Evolutionary conservation across 2,797 vertebrate genomes (phyloP).

Genomic region (Malacoctenus gilli): DNA sequence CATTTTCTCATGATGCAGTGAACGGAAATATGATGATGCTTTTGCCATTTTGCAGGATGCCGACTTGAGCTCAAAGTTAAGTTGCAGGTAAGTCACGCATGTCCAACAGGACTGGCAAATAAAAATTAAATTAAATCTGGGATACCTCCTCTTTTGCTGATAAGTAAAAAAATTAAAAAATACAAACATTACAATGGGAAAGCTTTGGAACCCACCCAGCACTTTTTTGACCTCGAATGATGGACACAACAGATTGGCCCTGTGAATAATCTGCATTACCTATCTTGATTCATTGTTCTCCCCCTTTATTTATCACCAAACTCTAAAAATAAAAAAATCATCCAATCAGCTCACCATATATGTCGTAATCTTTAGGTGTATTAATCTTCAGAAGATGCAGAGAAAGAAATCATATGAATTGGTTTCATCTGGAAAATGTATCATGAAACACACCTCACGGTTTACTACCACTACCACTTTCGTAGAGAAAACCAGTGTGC

Average conservation of each 20-base stretch:
- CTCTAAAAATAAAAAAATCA: background rate
- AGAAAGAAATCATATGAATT: constrained; percentile 1
- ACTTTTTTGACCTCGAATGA: background rate
- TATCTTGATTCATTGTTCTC: too few species aligned
- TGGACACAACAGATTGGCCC: background rate
- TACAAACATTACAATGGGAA: background rate
- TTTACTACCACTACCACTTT: constrained; percentile 31
- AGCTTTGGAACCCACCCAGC: background rate
- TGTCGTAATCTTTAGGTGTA: background rate
- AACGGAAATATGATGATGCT: too few species aligned
- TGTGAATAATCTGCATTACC: too few species aligned
- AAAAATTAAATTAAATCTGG: too few species aligned
- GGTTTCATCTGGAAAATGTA: constrained; percentile 42
- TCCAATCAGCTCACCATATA: background rate
- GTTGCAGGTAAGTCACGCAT: too few species aligned
- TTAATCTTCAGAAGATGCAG: constrained; percentile 4
- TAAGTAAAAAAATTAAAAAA: too few species aligned
- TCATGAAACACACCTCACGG: constrained; percentile 38
- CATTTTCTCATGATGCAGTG: too few species aligned
- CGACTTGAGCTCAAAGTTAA: too few species aligned
- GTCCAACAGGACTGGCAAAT: too few species aligned
- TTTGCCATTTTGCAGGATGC: too few species aligned
- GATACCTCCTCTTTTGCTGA: too few species aligned
- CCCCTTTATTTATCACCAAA: background rate
- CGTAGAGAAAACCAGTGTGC: constrained; percentile 6